Percentiles rank a stretch among this genome's conserved stretches.
phyloP scores from a whole-genome alignment of 37 sponge, comb jelly and placozoan genomes.

The Halichondria panicea region DNA sequence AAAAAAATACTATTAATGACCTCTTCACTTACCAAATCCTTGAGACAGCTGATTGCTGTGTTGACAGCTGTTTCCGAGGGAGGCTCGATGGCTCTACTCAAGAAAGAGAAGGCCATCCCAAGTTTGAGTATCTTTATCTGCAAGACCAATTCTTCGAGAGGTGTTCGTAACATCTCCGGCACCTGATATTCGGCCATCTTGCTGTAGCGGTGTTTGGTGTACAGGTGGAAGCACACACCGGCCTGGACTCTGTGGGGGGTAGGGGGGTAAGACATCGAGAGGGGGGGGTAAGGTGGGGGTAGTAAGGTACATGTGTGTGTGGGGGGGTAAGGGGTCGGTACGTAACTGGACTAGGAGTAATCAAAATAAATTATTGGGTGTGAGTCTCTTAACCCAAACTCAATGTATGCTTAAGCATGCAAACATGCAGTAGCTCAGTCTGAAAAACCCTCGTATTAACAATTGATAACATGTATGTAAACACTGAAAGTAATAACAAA shows the following conservation, averaged over 20 bases:
- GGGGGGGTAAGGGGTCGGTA: no score
- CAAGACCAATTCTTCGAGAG: conserved; percentile 79
- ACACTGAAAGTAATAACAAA: no score
- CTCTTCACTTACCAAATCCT: conserved; percentile 45
- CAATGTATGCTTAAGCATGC: no score
- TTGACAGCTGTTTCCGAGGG: conserved; percentile 40
- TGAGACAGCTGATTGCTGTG: conserved; percentile 46
- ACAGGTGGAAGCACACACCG: conserved; percentile 74
- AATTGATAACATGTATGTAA: no score
- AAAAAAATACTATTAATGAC: no score
- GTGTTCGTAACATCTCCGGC: conserved; percentile 81
- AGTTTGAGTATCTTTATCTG: conserved; percentile 82
- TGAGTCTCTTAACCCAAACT: no score
- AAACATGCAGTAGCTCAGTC: no score
- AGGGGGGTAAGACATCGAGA: not conserved
- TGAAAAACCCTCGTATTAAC: no score
- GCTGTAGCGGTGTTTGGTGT: conserved; percentile 30
- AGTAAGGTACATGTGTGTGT: not conserved
- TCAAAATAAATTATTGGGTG: no score
- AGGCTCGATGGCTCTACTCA: conserved; percentile 73
- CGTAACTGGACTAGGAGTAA: no score
- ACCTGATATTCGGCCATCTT: conserved; percentile 70
- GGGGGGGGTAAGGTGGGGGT: not conserved
- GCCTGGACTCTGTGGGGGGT: conserved; percentile 53
- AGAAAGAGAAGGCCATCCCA: conserved; percentile 46